These are phyloP conservation scores for Drosophila murphyi DNA, from an alignment of 1,140 invertebrate genomes.

Conservation along the genomic window DNA sequence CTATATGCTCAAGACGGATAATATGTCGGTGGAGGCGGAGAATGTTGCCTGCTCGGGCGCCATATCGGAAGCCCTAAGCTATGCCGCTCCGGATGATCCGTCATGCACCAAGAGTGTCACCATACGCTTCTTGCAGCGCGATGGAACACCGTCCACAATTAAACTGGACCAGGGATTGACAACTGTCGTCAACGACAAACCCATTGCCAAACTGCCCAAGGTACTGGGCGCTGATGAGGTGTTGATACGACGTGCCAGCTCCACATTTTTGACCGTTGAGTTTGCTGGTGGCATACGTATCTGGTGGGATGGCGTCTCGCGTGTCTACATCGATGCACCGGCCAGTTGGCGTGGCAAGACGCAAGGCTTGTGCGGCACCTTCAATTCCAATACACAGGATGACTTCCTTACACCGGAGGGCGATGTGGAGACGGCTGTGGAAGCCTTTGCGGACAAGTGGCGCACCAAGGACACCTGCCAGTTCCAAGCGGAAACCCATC, in stretches of 20 bases:
- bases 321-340: slow-evolving; percentile 93
- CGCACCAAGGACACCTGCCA: slow-evolving; percentile 91
- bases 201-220: slow-evolving; percentile 88
- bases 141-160: slow-evolving; percentile 85
- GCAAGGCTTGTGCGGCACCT: slow-evolving; percentile 94
- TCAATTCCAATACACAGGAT: slow-evolving; percentile 93
- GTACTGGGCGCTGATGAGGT: slow-evolving; percentile 86
- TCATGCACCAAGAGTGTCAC: slow-evolving; percentile 93
- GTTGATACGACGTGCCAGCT: slow-evolving; percentile 89
- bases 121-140: slow-evolving; percentile 85
- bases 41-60: slow-evolving; percentile 92
- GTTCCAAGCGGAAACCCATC: slow-evolving; percentile 85
- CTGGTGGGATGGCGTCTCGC: slow-evolving; percentile 93
- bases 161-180: slow-evolving; percentile 90
- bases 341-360: slow-evolving; percentile 89
- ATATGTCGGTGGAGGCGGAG: slow-evolving; percentile 91
- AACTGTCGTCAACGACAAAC: slow-evolving; percentile 89
- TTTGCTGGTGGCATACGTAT: slow-evolving; percentile 91
- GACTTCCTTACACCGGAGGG: slow-evolving; percentile 95
- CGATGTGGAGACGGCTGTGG: slow-evolving; percentile 90
- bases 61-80: slow-evolving; percentile 90
- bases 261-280: slow-evolving; percentile 89
- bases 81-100: slow-evolving; percentile 87
- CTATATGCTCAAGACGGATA: slow-evolving; percentile 89
- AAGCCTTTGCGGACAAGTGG: slow-evolving; percentile 95